Base-by-base conservation (phyloP, 2,888 invertebrate species). In the Lobophora halterata region DNA sequence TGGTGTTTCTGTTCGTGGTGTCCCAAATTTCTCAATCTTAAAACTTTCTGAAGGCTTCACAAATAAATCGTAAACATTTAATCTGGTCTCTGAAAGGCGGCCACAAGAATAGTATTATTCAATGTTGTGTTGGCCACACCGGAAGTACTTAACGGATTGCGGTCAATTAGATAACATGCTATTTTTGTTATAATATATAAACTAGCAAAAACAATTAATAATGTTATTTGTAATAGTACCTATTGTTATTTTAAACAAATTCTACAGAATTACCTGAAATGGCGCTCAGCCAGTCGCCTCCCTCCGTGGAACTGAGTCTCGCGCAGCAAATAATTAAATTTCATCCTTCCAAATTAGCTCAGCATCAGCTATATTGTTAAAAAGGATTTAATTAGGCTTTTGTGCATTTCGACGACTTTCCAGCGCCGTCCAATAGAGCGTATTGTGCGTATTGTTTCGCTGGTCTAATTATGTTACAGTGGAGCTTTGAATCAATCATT, bases 221-320 rank as follows among this genome's bases (percentile, higher is more conserved):
- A 17, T 28, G 17, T 28, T 5, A n/a, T 8, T 3, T 23, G 31
- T 23, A 21, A n/a, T n/a, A 17, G 10, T n/a, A 20, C 12, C 25
- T 12, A 34, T 33, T 34, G 31, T 16, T 16, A 8, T 13, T 13
- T 21, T 55, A 2, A 29, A 20, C 12, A 2, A 12, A 30, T 9
- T 10, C 9, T 21, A 3, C 9, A 5, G 4, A 10, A 24, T 43
- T 17, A 78, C 79, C 73, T 70, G 40, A 58, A 58, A 13, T 53
- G 56, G 9, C 52, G 50, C 7, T 67, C 68, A 3, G 59, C 58
- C 3, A 79, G 61, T 16, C 70, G 58, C 10, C 57, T 60, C 0
- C 71, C 62, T 0, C 78, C 79, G 33, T 78, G 79, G 6, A 79
- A 69, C 36, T 79, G 78, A 0, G 71, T 61, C 29, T 66, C 52